A percentile compares a stretch with the other conserved stretches of the same genome.
phyloP scores from a whole-genome alignment of 2,888 invertebrate species.

The Campopleginae sp. region DNA sequence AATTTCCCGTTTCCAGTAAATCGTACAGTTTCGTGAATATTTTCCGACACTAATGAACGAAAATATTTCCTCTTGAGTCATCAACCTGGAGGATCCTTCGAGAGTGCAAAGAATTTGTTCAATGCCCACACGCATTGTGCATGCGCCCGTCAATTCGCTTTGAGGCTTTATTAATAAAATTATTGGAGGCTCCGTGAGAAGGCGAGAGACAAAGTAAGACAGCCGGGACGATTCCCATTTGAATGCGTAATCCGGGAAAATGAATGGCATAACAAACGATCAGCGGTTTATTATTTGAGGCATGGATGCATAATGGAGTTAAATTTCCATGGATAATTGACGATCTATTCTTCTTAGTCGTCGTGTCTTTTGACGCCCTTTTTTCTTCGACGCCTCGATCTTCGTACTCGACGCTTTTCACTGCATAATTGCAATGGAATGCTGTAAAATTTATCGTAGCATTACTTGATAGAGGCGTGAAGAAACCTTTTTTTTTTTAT shows the following conservation, averaged over 20 bases:
- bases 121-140: not conserved
- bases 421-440: constrained; percentile 5
- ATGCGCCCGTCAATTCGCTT: not conserved
- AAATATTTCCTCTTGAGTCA: not conserved
- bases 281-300: constrained; percentile 38
- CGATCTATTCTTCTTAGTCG: constrained; percentile 52
- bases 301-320: constrained; percentile 44
- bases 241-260: constrained; percentile 62
- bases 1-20: not conserved
- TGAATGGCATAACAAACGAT: constrained; percentile 45
- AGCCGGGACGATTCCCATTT: constrained; percentile 39
- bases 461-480: constrained; percentile 45
- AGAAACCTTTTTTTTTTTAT: not conserved
- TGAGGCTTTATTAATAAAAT: constrained; percentile 10
- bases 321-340: constrained; percentile 62
- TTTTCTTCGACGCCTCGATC: constrained; percentile 10
- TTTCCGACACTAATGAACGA: not conserved
- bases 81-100: not conserved
- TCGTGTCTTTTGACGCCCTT: constrained; percentile 3
- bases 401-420: constrained; percentile 17
- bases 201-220: constrained; percentile 4
- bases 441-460: constrained; percentile 21
- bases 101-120: not conserved
- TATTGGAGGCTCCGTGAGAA: not conserved
- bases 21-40: not conserved